Conservation (phyloP, 2,113 vertebrate genomes). For the Larimichthys crocea region DNA sequence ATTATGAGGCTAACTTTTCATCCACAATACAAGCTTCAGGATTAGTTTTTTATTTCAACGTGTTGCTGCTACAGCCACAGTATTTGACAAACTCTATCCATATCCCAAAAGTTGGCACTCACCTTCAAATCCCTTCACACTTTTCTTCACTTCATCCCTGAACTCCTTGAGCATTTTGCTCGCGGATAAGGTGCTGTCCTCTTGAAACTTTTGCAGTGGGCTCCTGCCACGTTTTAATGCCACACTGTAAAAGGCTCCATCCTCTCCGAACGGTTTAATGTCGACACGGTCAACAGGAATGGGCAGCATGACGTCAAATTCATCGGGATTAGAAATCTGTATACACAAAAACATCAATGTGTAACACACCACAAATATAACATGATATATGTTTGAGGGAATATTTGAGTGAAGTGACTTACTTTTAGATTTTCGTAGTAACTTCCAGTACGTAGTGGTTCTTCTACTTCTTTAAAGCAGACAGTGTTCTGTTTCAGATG, state of each 20-base stretch:
- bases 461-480: slow-evolving; percentile 51
- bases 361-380: no score
- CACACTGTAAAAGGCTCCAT: slow-evolving; percentile 77
- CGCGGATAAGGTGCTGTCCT: slow-evolving; percentile 42
- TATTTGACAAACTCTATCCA: background rate
- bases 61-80: background rate
- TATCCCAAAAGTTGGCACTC: slow-evolving; percentile 5
- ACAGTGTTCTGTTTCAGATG: slow-evolving; percentile 33
- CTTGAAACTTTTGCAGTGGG: slow-evolving; percentile 52
- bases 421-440: slow-evolving; percentile 83
- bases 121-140: slow-evolving; percentile 18
- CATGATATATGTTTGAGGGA: background rate
- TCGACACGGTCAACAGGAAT: slow-evolving; percentile 58
- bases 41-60: background rate
- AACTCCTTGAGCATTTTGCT: slow-evolving; percentile 73
- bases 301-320: slow-evolving; percentile 80
- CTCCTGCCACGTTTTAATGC: slow-evolving; percentile 57
- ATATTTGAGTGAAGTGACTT: slow-evolving; percentile 12
- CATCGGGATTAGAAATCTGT: slow-evolving; percentile 78
- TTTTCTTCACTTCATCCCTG: slow-evolving; percentile 66
- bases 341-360: background rate
- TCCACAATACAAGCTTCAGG: no score
- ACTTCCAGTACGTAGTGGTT: slow-evolving; percentile 72
- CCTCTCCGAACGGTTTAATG: slow-evolving; percentile 11
- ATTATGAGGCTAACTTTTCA: no score